Percentiles rank a stretch among this genome's conserved stretches.
Evolutionary conservation across 2,888 invertebrate species (phyloP).

Genomic region (Agrotis puta): DNA sequence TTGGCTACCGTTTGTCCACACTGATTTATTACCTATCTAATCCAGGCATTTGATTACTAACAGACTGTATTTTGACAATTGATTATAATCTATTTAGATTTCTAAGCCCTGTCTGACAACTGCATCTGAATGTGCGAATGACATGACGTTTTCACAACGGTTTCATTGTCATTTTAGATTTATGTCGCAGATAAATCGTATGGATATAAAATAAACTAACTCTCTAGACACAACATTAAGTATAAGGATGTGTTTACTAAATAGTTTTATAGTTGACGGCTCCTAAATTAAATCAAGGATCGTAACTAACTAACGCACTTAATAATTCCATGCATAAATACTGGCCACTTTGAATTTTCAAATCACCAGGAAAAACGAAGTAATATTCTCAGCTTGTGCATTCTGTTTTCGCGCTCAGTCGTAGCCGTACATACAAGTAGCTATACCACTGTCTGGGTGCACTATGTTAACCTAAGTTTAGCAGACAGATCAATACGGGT

Average conservation of each 20-base stretch:
- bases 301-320: neutral
- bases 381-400: slow-evolving; percentile 32
- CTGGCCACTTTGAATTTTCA: slow-evolving; percentile 8
- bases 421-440: slow-evolving; percentile 30
- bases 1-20: slow-evolving; percentile 53
- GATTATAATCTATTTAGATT: slow-evolving; percentile 34
- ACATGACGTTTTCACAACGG: slow-evolving; percentile 24
- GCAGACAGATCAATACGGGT: slow-evolving; percentile 66
- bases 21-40: slow-evolving; percentile 49
- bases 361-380: slow-evolving; percentile 18
- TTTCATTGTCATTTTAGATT: slow-evolving; percentile 30
- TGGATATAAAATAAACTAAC: slow-evolving; percentile 17
- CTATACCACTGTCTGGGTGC: slow-evolving; percentile 57
- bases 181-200: slow-evolving; percentile 16
- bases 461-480: slow-evolving; percentile 57
- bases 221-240: neutral
- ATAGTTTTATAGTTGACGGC: neutral
- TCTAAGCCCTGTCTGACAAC: slow-evolving; percentile 20
- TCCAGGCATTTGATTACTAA: slow-evolving; percentile 31
- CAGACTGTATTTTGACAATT: slow-evolving; percentile 41
- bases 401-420: slow-evolving; percentile 29
- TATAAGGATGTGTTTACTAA: too few species aligned
- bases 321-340: neutral
- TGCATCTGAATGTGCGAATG: slow-evolving; percentile 18
- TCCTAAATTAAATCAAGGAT: neutral